Evolutionary conservation across 2,113 vertebrate species (phyloP).

Genomic region (Asarcornis scutulata): DNA sequence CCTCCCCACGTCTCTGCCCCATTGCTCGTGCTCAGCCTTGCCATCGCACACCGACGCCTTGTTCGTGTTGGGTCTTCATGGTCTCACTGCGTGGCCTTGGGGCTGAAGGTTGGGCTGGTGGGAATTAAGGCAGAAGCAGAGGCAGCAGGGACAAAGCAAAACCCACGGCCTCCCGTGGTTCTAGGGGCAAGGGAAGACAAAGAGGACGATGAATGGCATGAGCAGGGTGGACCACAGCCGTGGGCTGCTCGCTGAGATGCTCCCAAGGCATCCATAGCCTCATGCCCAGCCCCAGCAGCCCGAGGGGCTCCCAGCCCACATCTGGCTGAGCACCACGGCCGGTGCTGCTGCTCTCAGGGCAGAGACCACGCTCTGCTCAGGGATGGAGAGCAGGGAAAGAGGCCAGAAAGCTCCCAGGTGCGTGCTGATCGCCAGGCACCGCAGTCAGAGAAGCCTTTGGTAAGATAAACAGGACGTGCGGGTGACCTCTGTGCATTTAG

Average conservation of each 20-base stretch:
- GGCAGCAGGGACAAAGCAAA: background rate
- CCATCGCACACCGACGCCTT: background rate
- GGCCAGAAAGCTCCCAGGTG: background rate
- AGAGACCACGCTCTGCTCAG: background rate
- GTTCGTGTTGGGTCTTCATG: background rate
- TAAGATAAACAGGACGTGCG: background rate
- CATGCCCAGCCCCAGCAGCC: background rate
- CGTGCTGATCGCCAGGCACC: background rate
- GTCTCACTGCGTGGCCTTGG: background rate
- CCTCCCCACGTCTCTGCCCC: background rate
- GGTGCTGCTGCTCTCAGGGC: background rate
- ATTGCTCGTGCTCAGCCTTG: background rate
- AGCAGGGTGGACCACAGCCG: background rate
- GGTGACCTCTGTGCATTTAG: background rate
- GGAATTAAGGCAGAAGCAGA: background rate
- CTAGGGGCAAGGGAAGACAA: background rate
- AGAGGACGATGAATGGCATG: fast-evolving
- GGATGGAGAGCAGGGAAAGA: background rate
- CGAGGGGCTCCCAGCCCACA: background rate
- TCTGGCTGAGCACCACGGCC: background rate
- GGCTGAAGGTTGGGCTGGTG: background rate
- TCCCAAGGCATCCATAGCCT: background rate
- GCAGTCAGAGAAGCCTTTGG: background rate
- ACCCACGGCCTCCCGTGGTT: background rate
- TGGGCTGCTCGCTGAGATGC: background rate